These are phyloP conservation scores for Notarius quadriscutis DNA, from an alignment of 2,113 vertebrate genomes.

Conservation along the genomic window DNA sequence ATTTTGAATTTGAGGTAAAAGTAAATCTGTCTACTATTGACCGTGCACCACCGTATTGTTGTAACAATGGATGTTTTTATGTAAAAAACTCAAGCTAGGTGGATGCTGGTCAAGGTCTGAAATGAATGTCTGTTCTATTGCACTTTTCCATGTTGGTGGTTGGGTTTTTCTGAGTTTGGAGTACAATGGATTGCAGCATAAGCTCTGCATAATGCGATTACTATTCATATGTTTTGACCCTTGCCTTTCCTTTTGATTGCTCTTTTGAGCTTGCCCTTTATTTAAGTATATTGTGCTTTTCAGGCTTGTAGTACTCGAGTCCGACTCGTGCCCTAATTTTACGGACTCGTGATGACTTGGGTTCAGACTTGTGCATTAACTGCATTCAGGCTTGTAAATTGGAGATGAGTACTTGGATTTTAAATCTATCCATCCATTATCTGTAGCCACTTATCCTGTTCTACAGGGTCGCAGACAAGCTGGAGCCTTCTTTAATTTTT, in stretches of 20 bases:
- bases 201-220: not conserved
- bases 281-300: not conserved
- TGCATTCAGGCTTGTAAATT: too few species aligned
- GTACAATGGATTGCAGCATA: not conserved
- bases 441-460: too few species aligned
- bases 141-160: not conserved
- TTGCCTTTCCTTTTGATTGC: not conserved
- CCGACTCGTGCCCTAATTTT: too few species aligned
- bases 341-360: too few species aligned
- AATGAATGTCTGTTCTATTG: not conserved
- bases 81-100: not conserved
- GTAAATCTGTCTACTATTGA: not conserved
- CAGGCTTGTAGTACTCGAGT: not conserved
- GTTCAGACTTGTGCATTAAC: too few species aligned
- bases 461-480: too few species aligned
- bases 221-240: not conserved
- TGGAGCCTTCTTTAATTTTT: too few species aligned
- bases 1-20: not conserved
- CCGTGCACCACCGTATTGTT: not conserved
- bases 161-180: not conserved
- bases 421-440: too few species aligned
- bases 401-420: too few species aligned
- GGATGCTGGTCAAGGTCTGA: not conserved
- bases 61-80: not conserved
- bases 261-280: not conserved